These are phyloP conservation scores for Chaitophorus viminalis DNA, from an alignment of 2,888 invertebrate genomes.

Conservation along the genomic window DNA sequence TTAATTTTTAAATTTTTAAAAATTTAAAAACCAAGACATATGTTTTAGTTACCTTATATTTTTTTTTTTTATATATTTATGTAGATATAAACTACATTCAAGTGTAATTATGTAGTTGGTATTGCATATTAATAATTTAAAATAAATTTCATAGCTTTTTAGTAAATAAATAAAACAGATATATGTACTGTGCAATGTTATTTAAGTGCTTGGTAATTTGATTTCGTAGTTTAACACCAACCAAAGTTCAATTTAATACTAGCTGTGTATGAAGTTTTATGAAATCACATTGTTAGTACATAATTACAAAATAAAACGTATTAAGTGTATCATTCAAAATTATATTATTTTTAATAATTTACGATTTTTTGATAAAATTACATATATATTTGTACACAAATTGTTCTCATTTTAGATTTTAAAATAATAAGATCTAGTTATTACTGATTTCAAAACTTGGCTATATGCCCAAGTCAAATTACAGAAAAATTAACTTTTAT, in stretches of 20 bases:
- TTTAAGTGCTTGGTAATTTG: slow-evolving; percentile 15
- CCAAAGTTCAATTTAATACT: not conserved
- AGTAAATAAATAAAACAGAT: slow-evolving; percentile 3
- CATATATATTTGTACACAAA: not conserved
- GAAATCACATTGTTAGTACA: not conserved
- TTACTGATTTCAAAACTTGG: not conserved
- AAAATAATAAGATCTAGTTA: slow-evolving; percentile 6
- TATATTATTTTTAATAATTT: too few relatives aligned
- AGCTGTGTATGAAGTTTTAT: slow-evolving; percentile 1
- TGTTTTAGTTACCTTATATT: too few relatives aligned
- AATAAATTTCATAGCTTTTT: not conserved
- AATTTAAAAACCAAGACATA: too few relatives aligned
- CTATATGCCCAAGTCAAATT: not conserved
- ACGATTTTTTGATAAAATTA: not conserved
- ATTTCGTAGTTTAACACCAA: slow-evolving; percentile 8
- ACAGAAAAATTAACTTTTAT: not conserved
- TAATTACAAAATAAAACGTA: too few relatives aligned
- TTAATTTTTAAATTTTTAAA: too few relatives aligned
- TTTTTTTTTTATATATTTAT: too few relatives aligned
- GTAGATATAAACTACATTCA: too few relatives aligned
- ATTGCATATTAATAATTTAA: slow-evolving; percentile 12
- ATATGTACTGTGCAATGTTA: not conserved
- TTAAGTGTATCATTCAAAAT: too few relatives aligned
- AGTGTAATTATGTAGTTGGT: too few relatives aligned
- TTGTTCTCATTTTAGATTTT: not conserved